Conservation (phyloP, 2,797 vertebrate species). For the Scolopax bukidnonensis region DNA sequence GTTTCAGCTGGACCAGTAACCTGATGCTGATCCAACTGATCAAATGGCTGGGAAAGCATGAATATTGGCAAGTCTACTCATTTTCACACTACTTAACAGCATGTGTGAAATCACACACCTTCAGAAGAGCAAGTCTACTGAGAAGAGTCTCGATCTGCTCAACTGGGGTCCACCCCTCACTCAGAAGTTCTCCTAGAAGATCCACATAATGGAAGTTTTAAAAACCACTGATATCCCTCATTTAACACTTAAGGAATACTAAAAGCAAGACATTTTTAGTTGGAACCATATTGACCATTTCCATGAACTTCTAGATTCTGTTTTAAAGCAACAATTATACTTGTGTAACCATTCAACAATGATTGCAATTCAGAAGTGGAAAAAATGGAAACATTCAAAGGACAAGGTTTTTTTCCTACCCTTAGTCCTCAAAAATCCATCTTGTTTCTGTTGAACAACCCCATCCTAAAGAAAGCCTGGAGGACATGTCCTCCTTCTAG, state of each 20-base stretch:
- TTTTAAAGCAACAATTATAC: neutral
- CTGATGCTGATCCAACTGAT: neutral
- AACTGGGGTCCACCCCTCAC: neutral
- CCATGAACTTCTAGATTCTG: neutral
- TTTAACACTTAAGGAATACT: neutral
- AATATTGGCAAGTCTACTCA: neutral
- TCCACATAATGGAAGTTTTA: neutral
- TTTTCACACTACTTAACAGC: neutral
- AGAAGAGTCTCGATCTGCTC: neutral
- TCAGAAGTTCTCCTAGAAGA: neutral
- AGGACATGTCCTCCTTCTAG: neutral
- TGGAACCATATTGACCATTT: neutral
- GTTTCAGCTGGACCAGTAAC: neutral
- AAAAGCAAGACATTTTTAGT: neutral
- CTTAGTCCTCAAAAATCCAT: neutral
- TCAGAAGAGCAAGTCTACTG: neutral
- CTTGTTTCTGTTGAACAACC: neutral
- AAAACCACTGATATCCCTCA: neutral
- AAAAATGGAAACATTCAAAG: neutral
- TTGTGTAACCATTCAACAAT: neutral
- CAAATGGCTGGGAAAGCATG: neutral
- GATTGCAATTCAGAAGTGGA: neutral
- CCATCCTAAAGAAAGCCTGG: neutral
- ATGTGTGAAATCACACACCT: neutral
- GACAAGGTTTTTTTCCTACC: neutral